These are phyloP conservation scores for Todus mexicanus DNA, from an alignment of 2,797 vertebrate genomes.

Conservation along the genomic window DNA sequence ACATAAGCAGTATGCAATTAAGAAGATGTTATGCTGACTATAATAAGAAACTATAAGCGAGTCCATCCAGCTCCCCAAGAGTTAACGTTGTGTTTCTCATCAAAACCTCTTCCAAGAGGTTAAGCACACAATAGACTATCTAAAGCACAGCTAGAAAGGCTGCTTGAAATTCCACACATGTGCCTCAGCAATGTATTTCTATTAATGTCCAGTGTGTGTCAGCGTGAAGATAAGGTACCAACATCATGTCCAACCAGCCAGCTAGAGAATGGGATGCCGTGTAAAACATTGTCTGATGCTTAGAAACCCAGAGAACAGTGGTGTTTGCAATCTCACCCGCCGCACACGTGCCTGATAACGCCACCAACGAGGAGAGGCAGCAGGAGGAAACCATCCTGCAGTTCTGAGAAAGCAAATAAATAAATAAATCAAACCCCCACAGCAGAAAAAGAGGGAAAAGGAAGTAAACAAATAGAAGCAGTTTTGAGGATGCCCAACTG, in stretches of 20 bases:
- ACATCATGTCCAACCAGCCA: slow-evolving; percentile 80
- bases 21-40: not conserved
- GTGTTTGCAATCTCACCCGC: slow-evolving; percentile 72
- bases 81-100: slow-evolving; percentile 69
- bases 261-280: slow-evolving; percentile 76
- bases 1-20: not conserved
- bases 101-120: slow-evolving; percentile 73
- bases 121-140: slow-evolving; percentile 74
- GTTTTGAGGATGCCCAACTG: not conserved
- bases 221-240: slow-evolving; percentile 86
- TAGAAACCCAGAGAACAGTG: slow-evolving; percentile 70
- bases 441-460: not conserved
- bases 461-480: not conserved
- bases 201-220: slow-evolving; percentile 89
- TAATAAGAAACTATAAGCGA: not conserved
- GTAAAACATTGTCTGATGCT: slow-evolving; percentile 79
- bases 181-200: slow-evolving; percentile 80
- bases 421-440: not conserved
- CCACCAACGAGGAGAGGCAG: not conserved
- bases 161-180: slow-evolving; percentile 83
- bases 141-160: slow-evolving; percentile 65
- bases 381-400: not conserved
- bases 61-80: slow-evolving; percentile 24
- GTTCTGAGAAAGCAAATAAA: not conserved
- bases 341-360: slow-evolving; percentile 68